These are phyloP conservation scores for Scaptomyza pallida DNA, from an alignment of 1,140 invertebrate species.

Conservation along the genomic window DNA sequence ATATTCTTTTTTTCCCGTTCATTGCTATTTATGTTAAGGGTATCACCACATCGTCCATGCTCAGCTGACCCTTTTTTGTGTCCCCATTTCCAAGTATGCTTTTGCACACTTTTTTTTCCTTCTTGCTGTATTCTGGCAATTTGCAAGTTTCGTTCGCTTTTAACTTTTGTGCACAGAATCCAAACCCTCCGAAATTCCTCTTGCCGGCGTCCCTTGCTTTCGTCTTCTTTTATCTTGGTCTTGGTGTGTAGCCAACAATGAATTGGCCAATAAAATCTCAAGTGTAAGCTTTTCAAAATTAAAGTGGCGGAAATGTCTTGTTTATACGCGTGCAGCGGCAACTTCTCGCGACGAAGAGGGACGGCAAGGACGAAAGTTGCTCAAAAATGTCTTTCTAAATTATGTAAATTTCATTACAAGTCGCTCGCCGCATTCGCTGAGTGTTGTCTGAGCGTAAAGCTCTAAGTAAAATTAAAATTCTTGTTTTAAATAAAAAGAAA, in stretches of 20 bases:
- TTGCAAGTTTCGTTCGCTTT: constrained; percentile 62
- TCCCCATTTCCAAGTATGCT: constrained; percentile 9
- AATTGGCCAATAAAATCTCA: constrained; percentile 83
- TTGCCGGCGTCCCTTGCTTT: neutral
- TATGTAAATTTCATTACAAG: constrained; percentile 81
- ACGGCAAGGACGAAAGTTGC: constrained; percentile 55
- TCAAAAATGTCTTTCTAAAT: constrained; percentile 80
- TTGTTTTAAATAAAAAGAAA: constrained; percentile 61
- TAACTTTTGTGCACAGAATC: constrained; percentile 49
- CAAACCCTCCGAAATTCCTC: neutral
- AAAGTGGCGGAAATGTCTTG: constrained; percentile 82
- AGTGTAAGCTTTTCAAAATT: constrained; percentile 82
- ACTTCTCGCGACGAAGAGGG: neutral
- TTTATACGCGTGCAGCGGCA: constrained; percentile 71
- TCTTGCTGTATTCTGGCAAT: constrained; percentile 30
- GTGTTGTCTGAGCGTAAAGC: constrained; percentile 50
- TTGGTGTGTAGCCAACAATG: constrained; percentile 69
- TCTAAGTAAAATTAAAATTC: constrained; percentile 79
- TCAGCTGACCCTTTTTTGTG: constrained; percentile 20
- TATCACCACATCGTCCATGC: constrained; percentile 23
- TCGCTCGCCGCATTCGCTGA: constrained; percentile 18
- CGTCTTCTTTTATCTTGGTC: constrained; percentile 7
- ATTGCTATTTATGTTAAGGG: constrained; percentile 19
- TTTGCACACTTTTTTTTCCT: constrained; percentile 30
- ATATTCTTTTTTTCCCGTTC: too few species aligned